Conservation (phyloP, 2,888 invertebrate species). For the Trilocha varians region DNA sequence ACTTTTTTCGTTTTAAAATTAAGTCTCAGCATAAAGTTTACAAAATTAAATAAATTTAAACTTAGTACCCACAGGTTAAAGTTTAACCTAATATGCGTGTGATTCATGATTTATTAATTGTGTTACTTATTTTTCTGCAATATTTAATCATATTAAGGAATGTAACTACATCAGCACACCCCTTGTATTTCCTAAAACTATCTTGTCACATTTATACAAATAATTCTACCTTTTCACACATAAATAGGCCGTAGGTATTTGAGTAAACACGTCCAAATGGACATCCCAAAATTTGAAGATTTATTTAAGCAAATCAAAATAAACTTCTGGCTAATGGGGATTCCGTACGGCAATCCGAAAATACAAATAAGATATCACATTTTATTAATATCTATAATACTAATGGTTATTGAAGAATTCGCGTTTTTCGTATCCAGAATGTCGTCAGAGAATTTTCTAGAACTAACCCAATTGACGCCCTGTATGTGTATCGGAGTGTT, state of each 20-base stretch:
- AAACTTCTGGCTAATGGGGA: constrained; percentile 37
- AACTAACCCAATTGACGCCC: constrained; percentile 41
- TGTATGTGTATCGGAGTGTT: constrained; percentile 37
- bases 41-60: no score
- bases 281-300: constrained; percentile 34
- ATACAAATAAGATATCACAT: constrained; percentile 26
- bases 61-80: no score
- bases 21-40: no score
- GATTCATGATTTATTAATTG: no score
- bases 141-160: no score
- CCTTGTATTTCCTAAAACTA: not conserved
- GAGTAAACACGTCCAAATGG: constrained; percentile 19
- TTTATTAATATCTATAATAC: constrained; percentile 14
- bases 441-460: constrained; percentile 39
- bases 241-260: not conserved
- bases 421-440: constrained; percentile 35
- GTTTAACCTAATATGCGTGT: no score
- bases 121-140: no score
- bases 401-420: constrained; percentile 28
- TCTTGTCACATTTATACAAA: constrained; percentile 1
- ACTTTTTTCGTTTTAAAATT: no score
- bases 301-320: constrained; percentile 36
- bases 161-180: not conserved
- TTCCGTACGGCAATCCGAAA: constrained; percentile 26
- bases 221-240: not conserved